These are phyloP conservation scores for Euplexia lucipara DNA, from an alignment of 2,888 invertebrate genomes.

Conservation along the genomic window DNA sequence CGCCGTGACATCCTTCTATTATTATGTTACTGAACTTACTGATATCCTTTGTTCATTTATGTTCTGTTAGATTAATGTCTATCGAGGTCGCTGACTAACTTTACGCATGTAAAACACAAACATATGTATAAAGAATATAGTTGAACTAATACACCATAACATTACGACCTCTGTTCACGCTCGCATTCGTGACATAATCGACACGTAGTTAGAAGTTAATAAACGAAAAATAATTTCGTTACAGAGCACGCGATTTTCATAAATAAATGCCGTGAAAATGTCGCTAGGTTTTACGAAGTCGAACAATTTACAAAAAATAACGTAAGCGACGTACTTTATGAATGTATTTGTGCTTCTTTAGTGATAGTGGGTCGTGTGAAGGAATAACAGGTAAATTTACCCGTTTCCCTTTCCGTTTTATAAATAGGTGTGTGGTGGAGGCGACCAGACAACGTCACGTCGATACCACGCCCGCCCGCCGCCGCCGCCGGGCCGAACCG, in stretches of 20 bases:
- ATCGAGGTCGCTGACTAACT: conserved; percentile 29
- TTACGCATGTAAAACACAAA: conserved; percentile 27
- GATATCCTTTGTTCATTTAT: conserved; percentile 53
- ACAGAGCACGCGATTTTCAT: conserved; percentile 41
- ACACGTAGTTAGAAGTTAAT: conserved; percentile 50
- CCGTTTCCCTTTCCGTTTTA: conserved; percentile 62
- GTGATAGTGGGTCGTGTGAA: conserved; percentile 59
- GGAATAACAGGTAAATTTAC: conserved; percentile 70
- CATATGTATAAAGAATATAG: conserved; percentile 35
- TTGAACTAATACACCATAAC: conserved; percentile 23
- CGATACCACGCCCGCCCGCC: conserved; percentile 65
- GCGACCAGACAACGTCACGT: conserved; percentile 63
- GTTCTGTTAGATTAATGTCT: conserved; percentile 48
- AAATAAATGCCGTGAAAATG: conserved; percentile 28
- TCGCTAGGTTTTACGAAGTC: conserved; percentile 35
- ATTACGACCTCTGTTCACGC: conserved; percentile 50
- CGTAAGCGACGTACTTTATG: conserved; percentile 43
- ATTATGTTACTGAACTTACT: conserved; percentile 51
- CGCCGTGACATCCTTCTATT: conserved; percentile 55
- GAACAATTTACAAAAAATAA: conserved; percentile 41
- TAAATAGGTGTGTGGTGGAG: conserved; percentile 45
- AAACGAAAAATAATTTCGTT: conserved; percentile 43
- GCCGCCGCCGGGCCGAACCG: conserved; percentile 39
- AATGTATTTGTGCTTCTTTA: conserved; percentile 45
- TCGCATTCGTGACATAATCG: conserved; percentile 47